phyloP scores from a whole-genome alignment of 2,888 invertebrate genomes.

The Stictocephala bisonia region DNA sequence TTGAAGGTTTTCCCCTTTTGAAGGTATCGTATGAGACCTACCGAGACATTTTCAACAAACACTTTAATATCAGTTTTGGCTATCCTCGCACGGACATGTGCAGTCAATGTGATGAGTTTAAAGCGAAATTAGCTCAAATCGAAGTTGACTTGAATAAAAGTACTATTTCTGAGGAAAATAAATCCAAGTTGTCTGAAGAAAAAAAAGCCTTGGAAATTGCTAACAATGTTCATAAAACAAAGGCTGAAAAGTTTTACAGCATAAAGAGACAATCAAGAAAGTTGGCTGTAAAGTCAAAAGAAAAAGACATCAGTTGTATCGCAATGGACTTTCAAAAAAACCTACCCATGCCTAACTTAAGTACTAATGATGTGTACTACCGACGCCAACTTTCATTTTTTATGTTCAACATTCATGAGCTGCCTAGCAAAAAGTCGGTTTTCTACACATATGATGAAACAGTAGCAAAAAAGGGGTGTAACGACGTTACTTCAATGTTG shows the following conservation, averaged over 20 bases:
- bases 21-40: slow-evolving; percentile 43
- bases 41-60: slow-evolving; percentile 35
- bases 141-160: slow-evolving; percentile 10
- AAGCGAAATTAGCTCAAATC: slow-evolving; percentile 33
- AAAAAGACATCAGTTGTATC: slow-evolving; percentile 42
- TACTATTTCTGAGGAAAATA: slow-evolving; percentile 18
- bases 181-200: slow-evolving; percentile 23
- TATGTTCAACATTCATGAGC: slow-evolving; percentile 49
- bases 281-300: slow-evolving; percentile 23
- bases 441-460: slow-evolving; percentile 55
- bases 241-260: slow-evolving; percentile 48
- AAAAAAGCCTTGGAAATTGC: slow-evolving; percentile 15
- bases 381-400: slow-evolving; percentile 44
- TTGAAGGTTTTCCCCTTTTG: slow-evolving; percentile 33
- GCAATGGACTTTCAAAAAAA: slow-evolving; percentile 51
- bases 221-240: slow-evolving; percentile 44
- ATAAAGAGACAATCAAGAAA: slow-evolving; percentile 23
- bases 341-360: slow-evolving; percentile 48
- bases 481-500: slow-evolving; percentile 51
- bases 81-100: slow-evolving; percentile 42
- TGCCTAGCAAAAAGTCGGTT: slow-evolving; percentile 43
- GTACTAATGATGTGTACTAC: slow-evolving; percentile 49
- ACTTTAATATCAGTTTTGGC: slow-evolving; percentile 45
- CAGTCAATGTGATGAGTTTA: slow-evolving; percentile 42
- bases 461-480: slow-evolving; percentile 53